A percentile compares a stretch with the other conserved stretches of the same genome.
Evolutionary conservation across 2,797 vertebrate species (phyloP).

Genomic region (Nyctalus aviator): DNA sequence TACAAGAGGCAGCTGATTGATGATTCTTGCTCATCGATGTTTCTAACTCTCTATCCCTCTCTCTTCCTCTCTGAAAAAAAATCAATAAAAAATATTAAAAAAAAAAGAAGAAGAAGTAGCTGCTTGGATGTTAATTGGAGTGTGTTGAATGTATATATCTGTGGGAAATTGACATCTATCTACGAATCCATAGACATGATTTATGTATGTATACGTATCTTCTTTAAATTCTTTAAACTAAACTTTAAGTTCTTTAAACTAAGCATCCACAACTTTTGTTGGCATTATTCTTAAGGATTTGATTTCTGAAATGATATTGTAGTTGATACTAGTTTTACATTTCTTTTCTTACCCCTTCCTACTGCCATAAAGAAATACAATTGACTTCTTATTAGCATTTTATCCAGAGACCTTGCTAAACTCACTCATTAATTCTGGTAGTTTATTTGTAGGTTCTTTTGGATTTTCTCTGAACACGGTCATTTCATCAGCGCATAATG

Average conservation of each 20-base stretch:
- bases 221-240: not conserved
- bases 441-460: not conserved
- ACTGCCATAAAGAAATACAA: not conserved
- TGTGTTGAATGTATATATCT: not conserved
- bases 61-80: too few relatives aligned
- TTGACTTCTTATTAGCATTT: not conserved
- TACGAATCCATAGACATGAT: not conserved
- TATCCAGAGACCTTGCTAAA: not conserved
- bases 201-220: not conserved
- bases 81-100: too few relatives aligned
- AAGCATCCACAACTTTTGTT: not conserved
- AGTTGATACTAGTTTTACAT: not conserved
- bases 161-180: not conserved
- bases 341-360: not conserved
- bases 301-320: not conserved
- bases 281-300: not conserved
- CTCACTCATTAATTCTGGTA: not conserved
- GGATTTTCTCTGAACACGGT: not conserved
- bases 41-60: too few relatives aligned
- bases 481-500: not conserved
- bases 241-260: not conserved
- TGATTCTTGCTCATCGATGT: too few relatives aligned
- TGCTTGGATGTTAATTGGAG: not conserved
- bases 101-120: too few relatives aligned
- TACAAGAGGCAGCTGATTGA: too few relatives aligned